Percentiles rank a stretch among this genome's conserved stretches.
Conservation (phyloP, 2,113 vertebrate genomes). For the Chiloscyllium plagiosum region DNA sequence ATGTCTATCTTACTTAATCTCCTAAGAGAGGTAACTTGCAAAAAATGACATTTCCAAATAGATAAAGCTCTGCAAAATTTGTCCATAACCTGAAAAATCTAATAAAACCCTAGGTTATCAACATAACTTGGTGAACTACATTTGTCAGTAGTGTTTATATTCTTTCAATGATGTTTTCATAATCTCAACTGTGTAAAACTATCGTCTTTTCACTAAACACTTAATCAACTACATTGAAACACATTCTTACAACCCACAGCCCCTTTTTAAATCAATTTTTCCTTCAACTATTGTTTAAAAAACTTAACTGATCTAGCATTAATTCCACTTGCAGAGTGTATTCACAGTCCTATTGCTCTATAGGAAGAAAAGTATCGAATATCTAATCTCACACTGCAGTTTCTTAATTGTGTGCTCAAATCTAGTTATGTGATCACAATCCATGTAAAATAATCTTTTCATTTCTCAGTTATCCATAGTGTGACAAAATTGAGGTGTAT, state of each 20-base stretch:
- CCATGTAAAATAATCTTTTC: not conserved
- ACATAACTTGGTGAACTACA: not conserved
- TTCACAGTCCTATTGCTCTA: not conserved
- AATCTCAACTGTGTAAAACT: not conserved
- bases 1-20: not conserved
- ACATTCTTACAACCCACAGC: not conserved
- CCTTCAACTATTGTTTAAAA: not conserved
- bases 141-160: not conserved
- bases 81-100: not conserved
- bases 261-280: not conserved
- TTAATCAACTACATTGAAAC: not conserved
- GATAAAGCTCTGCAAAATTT: not conserved
- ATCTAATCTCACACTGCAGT: not conserved
- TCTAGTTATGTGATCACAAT: not conserved
- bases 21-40: not conserved
- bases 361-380: not conserved
- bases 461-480: not conserved
- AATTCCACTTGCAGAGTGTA: not conserved
- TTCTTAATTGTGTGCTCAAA: not conserved
- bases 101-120: not conserved
- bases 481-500: not conserved
- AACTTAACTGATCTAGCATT: not conserved
- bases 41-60: not conserved
- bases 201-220: not conserved
- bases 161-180: not conserved